Evolutionary conservation across 1,140 invertebrate species (phyloP).

Genomic region (Brachionus angularis): DNA sequence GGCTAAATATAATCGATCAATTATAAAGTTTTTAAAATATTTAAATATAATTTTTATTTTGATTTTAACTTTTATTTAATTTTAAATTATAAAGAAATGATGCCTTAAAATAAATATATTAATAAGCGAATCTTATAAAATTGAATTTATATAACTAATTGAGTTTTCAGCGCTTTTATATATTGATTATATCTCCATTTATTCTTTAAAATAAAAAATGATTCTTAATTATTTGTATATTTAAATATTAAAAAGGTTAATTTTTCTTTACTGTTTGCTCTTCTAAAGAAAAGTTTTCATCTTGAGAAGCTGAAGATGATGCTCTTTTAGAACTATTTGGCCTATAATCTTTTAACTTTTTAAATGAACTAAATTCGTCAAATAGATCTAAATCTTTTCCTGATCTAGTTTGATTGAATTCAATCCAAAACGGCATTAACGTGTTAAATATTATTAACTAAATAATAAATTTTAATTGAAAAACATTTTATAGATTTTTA

Average conservation of each 20-base stretch:
- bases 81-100: no score
- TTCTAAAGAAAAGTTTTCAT: neutral
- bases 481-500: neutral
- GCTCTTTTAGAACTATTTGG: neutral
- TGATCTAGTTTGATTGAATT: slow-evolving; percentile 35
- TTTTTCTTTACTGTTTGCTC: slow-evolving; percentile 8
- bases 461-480: neutral
- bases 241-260: neutral
- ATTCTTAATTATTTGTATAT: no score
- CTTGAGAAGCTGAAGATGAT: slow-evolving; percentile 10
- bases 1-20: no score
- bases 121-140: no score
- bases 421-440: slow-evolving; percentile 39
- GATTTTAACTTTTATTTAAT: no score
- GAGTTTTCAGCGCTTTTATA: slow-evolving; percentile 37
- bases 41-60: no score
- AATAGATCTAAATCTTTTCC: slow-evolving; percentile 37
- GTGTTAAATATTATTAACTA: slow-evolving; percentile 21
- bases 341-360: slow-evolving; percentile 38
- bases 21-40: no score
- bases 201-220: neutral
- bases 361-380: slow-evolving; percentile 37
- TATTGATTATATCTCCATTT: slow-evolving; percentile 43
- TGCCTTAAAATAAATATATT: no score
- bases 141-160: neutral